phyloP scores from a whole-genome alignment of 2,888 invertebrate species.

The Morpho helenor region DNA sequence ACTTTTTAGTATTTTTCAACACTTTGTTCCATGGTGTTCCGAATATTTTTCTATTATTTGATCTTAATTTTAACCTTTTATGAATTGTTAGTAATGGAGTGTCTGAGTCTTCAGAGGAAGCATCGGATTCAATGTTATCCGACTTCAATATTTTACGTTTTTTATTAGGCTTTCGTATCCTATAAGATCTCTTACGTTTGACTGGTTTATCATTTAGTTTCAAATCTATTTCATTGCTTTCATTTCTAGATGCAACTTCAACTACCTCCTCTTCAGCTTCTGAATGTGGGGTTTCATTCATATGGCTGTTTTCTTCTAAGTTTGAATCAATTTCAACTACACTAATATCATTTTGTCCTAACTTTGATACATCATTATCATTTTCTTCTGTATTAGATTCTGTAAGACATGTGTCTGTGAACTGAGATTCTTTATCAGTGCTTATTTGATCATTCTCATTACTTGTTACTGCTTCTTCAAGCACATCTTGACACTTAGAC shows the following conservation, averaged over 20 bases:
- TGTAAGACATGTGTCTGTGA: too few relatives aligned
- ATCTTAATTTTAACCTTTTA: constrained; percentile 26
- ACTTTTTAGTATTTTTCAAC: background rate
- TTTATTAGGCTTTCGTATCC: background rate
- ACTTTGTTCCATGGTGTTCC: constrained; percentile 13
- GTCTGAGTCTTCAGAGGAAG: constrained; percentile 41
- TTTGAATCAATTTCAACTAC: background rate
- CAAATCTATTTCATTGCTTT: too few relatives aligned
- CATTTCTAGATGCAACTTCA: too few relatives aligned
- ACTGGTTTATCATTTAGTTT: too few relatives aligned
- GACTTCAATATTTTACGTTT: background rate
- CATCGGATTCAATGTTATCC: background rate
- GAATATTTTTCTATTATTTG: constrained; percentile 7
- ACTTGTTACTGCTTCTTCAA: background rate
- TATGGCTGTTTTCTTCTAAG: background rate
- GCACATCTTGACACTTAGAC: constrained; percentile 30
- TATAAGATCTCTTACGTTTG: too few relatives aligned
- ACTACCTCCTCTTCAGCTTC: too few relatives aligned
- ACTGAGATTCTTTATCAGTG: too few relatives aligned
- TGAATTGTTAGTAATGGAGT: constrained; percentile 37
- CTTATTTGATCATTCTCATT: too few relatives aligned
- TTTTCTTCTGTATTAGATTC: background rate
- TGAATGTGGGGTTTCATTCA: too few relatives aligned
- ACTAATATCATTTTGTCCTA: background rate
- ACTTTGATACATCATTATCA: constrained; percentile 1